A percentile compares a stretch with the other conserved stretches of the same genome.
phyloP scores from a whole-genome alignment of 2,888 invertebrate genomes.

The Meteorus cinctellus region DNA sequence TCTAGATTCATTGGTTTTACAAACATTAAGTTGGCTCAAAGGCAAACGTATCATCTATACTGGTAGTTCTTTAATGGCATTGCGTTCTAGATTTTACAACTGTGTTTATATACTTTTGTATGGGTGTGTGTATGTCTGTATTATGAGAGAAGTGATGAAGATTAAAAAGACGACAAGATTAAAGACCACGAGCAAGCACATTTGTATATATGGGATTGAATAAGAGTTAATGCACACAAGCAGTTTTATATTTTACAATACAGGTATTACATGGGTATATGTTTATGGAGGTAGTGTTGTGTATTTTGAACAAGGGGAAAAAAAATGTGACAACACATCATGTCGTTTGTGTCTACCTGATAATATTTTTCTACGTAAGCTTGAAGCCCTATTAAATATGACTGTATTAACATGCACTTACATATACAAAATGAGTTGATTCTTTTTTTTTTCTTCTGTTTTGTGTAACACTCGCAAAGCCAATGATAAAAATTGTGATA shows the following conservation, averaged over 20 bases:
- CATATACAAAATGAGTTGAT: slow-evolving; percentile 1
- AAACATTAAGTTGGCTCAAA: slow-evolving; percentile 31
- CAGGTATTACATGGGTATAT: background rate
- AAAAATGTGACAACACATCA: slow-evolving; percentile 31
- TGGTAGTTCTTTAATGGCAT: slow-evolving; percentile 28
- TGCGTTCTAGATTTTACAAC: slow-evolving; percentile 34
- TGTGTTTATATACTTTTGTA: slow-evolving; percentile 6
- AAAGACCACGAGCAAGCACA: background rate
- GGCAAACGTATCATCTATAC: slow-evolving; percentile 37
- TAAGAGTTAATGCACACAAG: slow-evolving; percentile 5
- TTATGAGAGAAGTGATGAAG: slow-evolving; percentile 21
- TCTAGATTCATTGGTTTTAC: slow-evolving; percentile 42
- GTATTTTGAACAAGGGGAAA: slow-evolving; percentile 28
- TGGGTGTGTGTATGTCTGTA: background rate
- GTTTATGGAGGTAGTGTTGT: slow-evolving; percentile 4
- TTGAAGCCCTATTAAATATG: slow-evolving; percentile 7
- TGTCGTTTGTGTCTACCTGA: slow-evolving; percentile 50
- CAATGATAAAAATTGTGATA: slow-evolving; percentile 8
- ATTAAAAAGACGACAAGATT: slow-evolving; percentile 22
- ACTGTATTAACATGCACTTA: background rate
- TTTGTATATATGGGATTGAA: background rate
- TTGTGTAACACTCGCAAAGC: background rate
- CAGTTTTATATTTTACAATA: background rate
- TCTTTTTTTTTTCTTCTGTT: background rate
- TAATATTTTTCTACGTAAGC: slow-evolving; percentile 51